phyloP scores from a whole-genome alignment of 2,888 invertebrate genomes.

The Perizoma affinitatum region DNA sequence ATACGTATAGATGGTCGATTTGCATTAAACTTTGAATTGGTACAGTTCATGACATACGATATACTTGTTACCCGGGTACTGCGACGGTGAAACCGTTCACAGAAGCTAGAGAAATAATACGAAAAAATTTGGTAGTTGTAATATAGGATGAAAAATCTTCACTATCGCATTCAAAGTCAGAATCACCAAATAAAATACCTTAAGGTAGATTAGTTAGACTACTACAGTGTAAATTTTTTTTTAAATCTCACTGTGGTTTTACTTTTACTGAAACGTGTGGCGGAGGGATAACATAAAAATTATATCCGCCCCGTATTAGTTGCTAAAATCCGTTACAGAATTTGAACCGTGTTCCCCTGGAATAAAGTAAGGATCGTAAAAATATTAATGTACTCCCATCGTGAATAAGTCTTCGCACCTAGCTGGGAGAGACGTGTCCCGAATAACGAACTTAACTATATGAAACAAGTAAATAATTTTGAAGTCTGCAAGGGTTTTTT shows the following conservation, averaged over 20 bases:
- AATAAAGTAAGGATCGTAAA: conserved; percentile 24
- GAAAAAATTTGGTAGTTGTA: too few relatives aligned
- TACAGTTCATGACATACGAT: too few relatives aligned
- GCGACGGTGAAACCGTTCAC: too few relatives aligned
- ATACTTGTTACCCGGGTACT: too few relatives aligned
- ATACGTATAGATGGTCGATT: too few relatives aligned
- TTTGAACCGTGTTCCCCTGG: conserved; percentile 26
- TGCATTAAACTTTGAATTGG: too few relatives aligned
- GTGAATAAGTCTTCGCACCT: conserved; percentile 46
- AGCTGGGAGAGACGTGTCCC: conserved; percentile 50
- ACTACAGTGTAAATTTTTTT: conserved; percentile 2
- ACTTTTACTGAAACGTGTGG: conserved; percentile 22
- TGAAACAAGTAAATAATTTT: conserved; percentile 72
- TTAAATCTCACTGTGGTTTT: conserved; percentile 8
- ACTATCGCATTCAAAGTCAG: too few relatives aligned
- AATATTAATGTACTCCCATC: conserved; percentile 36
- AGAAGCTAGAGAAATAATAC: too few relatives aligned
- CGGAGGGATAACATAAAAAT: conserved; percentile 34
- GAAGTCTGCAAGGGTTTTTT: conserved; percentile 59
- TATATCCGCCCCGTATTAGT: conserved; percentile 33
- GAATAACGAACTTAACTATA: conserved; percentile 53
- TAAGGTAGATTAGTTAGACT: not conserved
- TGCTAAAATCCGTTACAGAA: conserved; percentile 9
- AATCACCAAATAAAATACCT: not conserved
- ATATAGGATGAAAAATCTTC: too few relatives aligned